Base-by-base conservation (phyloP, 2,113 vertebrate genomes). In the Sinocyclocheilus anshuiensis region DNA sequence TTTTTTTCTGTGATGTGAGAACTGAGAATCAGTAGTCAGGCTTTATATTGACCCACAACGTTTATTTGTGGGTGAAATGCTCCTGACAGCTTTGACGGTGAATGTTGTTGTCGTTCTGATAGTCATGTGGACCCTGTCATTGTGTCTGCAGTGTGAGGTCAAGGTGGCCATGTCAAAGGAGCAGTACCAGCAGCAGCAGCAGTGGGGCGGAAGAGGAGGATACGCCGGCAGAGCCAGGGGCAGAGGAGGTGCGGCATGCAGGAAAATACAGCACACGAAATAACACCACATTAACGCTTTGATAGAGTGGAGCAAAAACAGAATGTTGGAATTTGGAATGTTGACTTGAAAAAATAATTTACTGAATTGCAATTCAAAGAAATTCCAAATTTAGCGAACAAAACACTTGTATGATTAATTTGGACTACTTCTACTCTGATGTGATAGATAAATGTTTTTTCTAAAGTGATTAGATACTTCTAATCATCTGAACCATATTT, bases 121-220 rank as follows among this genome's bases (percentile, higher is more conserved):
- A 22, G 45, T 77, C 5, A 29, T 29, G 50, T 55, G 15, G 3
- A 42, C 5, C 20, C 2, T 77, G 74, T 77, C n/a, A n/a, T 26
- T 85, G 36, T 79, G 50, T 83, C 2, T n/a, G 26, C 53, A 99
- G 98, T 99, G 98, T 95, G 98, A 99, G 96, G 96, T 99, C 78
- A 99, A 99, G 93, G 97, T 98, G 91, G 98, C 98, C 6, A 98
- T 99, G 97, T 99, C 98, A 4, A 99, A 99, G 93, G 98, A 99
- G 59, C 97, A 99, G 94, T 99, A 99, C 92, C 98, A 99, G 92
- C 98, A 99, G 89, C 97, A 98, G 91, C 97, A 99, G 87, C 97
- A 98, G 92, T 99, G 98, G 97, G 97, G 97, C 6, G 96, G 96
- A 84, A 94, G 97, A 94, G 98, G 97, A 59, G 97, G 97, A 65